Percentiles rank a stretch among this genome's conserved stretches.
phyloP scores from a whole-genome alignment of 2,113 vertebrate genomes.

The Marmota monax region DNA sequence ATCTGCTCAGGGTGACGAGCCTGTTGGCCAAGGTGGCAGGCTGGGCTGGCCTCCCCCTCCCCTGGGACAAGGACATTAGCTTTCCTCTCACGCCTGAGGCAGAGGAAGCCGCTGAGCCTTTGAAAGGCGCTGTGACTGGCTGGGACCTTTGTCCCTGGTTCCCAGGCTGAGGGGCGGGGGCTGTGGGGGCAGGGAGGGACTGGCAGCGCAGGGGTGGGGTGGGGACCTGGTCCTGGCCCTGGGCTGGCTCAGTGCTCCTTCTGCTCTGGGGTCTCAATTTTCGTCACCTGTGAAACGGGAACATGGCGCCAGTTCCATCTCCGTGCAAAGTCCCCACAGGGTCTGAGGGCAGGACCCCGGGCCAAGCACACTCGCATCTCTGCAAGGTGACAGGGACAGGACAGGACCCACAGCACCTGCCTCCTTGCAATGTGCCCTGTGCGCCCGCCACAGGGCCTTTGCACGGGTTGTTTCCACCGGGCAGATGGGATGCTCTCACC shows the following conservation, averaged over 20 bases:
- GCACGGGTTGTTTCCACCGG: not conserved
- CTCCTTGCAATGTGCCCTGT: not conserved
- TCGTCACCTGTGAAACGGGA: not conserved
- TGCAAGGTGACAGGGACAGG: not conserved
- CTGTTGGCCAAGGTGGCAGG: no score
- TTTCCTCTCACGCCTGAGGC: constrained; percentile 60
- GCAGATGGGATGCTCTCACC: accelerated
- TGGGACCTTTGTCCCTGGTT: constrained; percentile 69
- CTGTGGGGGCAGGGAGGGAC: not conserved
- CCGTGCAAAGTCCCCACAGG: not conserved
- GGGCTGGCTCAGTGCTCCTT: not conserved
- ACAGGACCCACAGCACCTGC: not conserved
- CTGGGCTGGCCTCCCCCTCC: not conserved
- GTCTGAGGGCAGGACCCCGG: not conserved
- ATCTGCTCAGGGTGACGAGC: no score
- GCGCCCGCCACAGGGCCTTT: not conserved
- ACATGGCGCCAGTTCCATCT: accelerated
- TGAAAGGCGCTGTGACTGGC: constrained; percentile 70
- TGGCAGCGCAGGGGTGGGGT: no score
- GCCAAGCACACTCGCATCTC: not conserved
- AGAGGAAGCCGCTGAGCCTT: constrained; percentile 69
- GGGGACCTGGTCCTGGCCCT: not conserved
- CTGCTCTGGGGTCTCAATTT: not conserved
- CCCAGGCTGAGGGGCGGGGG: constrained; percentile 42
- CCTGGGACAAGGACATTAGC: constrained; percentile 51